Conservation (phyloP, 2,113 vertebrate species). For the Lophius piscatorius region DNA sequence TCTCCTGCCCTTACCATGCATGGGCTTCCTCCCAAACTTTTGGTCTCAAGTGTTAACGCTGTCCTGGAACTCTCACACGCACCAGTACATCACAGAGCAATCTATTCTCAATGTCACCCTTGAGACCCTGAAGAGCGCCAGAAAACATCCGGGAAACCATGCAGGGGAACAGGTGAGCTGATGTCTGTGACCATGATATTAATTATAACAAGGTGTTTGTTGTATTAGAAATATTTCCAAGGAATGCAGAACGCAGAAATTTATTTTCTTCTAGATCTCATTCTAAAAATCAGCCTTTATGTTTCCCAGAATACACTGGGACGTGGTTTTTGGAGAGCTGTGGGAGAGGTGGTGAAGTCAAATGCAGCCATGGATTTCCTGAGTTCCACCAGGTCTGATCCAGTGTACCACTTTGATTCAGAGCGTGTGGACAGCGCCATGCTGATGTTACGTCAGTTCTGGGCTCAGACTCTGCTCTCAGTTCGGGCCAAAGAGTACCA, state of each 20-base stretch:
- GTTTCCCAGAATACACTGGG: slow-evolving; percentile 72
- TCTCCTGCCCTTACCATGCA: slow-evolving; percentile 55
- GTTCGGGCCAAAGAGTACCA: slow-evolving; percentile 75
- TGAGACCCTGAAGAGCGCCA: slow-evolving; percentile 64
- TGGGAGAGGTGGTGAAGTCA: slow-evolving; percentile 83
- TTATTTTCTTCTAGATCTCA: too few relatives aligned
- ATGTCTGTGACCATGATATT: neutral
- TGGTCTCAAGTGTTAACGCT: slow-evolving; percentile 84
- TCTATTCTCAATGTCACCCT: slow-evolving; percentile 82
- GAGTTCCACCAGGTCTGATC: slow-evolving; percentile 77
- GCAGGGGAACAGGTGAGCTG: slow-evolving; percentile 55
- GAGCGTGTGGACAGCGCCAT: slow-evolving; percentile 76
- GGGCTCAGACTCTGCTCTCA: slow-evolving; percentile 72
- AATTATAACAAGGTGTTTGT: too few relatives aligned
- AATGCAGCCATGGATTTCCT: slow-evolving; percentile 86
- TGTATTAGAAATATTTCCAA: too few relatives aligned
- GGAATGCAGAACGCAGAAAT: too few relatives aligned
- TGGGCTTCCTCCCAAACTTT: slow-evolving; percentile 86
- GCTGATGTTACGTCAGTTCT: slow-evolving; percentile 68
- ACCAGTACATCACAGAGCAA: slow-evolving; percentile 86
- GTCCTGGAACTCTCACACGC: slow-evolving; percentile 83
- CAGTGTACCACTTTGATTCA: slow-evolving; percentile 87
- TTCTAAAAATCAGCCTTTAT: neutral
- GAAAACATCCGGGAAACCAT: slow-evolving; percentile 15
- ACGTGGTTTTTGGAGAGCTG: slow-evolving; percentile 82